Base-by-base conservation (phyloP, 2,888 invertebrate species). In the Metacarcinus magister region DNA sequence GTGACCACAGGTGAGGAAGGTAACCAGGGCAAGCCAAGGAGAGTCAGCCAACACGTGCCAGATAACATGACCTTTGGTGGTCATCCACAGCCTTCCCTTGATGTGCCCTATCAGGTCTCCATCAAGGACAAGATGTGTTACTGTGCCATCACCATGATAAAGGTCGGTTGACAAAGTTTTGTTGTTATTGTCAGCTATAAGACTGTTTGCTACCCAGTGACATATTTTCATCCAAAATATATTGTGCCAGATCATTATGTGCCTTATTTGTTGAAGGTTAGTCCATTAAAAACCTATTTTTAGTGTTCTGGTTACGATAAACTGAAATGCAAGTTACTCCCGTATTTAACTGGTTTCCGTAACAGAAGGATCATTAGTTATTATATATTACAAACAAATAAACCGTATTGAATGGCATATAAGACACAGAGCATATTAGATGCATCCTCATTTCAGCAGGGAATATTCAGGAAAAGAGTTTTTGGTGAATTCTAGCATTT, bases 71-170 rank as follows among this genome's bases (percentile, higher is more conserved):
- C 98, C n/a, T 98, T 98, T 97, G 98, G 98, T 19, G 98, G 98
- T 96, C 98, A 98, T 97, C 98, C 98, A 0, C 98, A 98, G 92
- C 98, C 98, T 13, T 98, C 98, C 7, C 98, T 98, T 39, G 98
- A 98, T 97, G 98, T 98, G 28, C 98, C 98, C 0, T 99, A 99
- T 98, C 99, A 99, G 97, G 98, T 99, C 0, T 99, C 99, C 0
- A 98, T 99, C 93, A 98, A 98, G 97, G 99, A 99, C 97, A 99
- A 98, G 97, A 99, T 99, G 98, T 98, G 99, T 97, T 99, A 99
- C 98, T 99, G 99, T 98, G 98, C 99, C 48, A 99, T 99, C 97
- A 99, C 99, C 23, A 99, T 99, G 97, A 99, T 99, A 99, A 99
- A 99, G 98, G 98, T 98, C 97, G 97, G 97, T 16, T 92, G 48